Evolutionary conservation across 2,888 invertebrate genomes (phyloP).

Genomic region (Pollenia griseotomentosa): DNA sequence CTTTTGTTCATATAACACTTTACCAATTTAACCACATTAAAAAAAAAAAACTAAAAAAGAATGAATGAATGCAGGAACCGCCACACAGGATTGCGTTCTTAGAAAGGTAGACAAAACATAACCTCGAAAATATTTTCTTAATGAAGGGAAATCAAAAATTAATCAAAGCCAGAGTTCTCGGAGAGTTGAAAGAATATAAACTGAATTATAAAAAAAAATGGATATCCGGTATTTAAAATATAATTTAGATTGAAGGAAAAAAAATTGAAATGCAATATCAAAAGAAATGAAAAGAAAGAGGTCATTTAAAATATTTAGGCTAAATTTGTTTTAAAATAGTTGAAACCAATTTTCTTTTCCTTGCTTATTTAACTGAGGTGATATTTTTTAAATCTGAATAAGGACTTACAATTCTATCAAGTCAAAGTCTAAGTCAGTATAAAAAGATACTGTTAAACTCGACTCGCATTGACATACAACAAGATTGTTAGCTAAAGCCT

Average conservation of each 20-base stretch:
- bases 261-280: too few relatives aligned
- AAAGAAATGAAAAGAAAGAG: too few relatives aligned
- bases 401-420: too few relatives aligned
- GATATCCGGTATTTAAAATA: constrained; percentile 52
- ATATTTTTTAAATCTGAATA: too few relatives aligned
- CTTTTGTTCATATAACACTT: constrained; percentile 28
- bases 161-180: constrained; percentile 33
- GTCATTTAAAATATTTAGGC: too few relatives aligned
- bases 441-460: too few relatives aligned
- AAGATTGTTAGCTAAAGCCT: too few relatives aligned
- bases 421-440: too few relatives aligned
- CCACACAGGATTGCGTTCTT: constrained; percentile 26
- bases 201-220: not conserved
- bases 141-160: constrained; percentile 46
- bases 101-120: constrained; percentile 26
- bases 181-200: constrained; percentile 10
- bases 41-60: constrained; percentile 5
- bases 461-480: too few relatives aligned
- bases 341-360: too few relatives aligned
- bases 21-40: constrained; percentile 30
- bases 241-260: constrained; percentile 2
- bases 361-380: too few relatives aligned
- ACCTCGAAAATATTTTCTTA: constrained; percentile 29
- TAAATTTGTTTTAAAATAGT: too few relatives aligned
- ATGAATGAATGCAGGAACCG: not conserved